Evolutionary conservation across 2,113 vertebrate genomes (phyloP).

Genomic region (Myxocyprinus asiaticus): DNA sequence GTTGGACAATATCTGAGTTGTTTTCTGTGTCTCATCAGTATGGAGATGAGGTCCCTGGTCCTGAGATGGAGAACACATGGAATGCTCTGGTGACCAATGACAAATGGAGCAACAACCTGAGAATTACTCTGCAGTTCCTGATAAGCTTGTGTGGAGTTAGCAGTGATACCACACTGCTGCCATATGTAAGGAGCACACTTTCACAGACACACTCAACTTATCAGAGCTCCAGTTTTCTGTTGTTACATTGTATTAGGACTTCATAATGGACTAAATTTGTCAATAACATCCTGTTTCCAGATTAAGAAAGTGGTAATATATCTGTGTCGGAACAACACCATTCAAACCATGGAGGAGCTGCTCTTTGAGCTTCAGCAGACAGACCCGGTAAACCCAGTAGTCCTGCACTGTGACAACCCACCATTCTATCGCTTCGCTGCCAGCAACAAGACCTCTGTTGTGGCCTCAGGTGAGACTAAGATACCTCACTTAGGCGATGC

Average conservation of each 20-base stretch:
- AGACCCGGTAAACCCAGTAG: slow-evolving; percentile 94
- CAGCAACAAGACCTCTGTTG: slow-evolving; percentile 91
- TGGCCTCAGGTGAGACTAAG: slow-evolving; percentile 83
- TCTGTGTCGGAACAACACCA: slow-evolving; percentile 96
- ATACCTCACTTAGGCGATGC: not conserved
- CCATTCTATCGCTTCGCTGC: slow-evolving; percentile 95
- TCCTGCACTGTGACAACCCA: slow-evolving; percentile 95
- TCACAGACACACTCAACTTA: not conserved
- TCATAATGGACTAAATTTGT: not conserved
- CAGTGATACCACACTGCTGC: slow-evolving; percentile 91
- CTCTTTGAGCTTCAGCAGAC: slow-evolving; percentile 98
- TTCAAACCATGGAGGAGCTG: slow-evolving; percentile 98
- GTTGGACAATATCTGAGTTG: not conserved
- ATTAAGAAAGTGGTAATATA: slow-evolving; percentile 98
- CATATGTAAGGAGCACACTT: slow-evolving; percentile 80
- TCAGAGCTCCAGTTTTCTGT: too few relatives aligned
- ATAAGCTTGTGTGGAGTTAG: slow-evolving; percentile 97
- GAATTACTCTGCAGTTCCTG: slow-evolving; percentile 92
- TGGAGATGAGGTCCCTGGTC: slow-evolving; percentile 93
- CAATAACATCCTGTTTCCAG: slow-evolving; percentile 65
- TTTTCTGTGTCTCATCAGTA: slow-evolving; percentile 75
- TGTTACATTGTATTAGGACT: not conserved
- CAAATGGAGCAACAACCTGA: slow-evolving; percentile 95
- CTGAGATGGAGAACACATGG: slow-evolving; percentile 97
- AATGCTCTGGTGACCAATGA: slow-evolving; percentile 95